Evolutionary conservation across 2,113 vertebrate genomes (phyloP).

Genomic region (Pseudonaja textilis): DNA sequence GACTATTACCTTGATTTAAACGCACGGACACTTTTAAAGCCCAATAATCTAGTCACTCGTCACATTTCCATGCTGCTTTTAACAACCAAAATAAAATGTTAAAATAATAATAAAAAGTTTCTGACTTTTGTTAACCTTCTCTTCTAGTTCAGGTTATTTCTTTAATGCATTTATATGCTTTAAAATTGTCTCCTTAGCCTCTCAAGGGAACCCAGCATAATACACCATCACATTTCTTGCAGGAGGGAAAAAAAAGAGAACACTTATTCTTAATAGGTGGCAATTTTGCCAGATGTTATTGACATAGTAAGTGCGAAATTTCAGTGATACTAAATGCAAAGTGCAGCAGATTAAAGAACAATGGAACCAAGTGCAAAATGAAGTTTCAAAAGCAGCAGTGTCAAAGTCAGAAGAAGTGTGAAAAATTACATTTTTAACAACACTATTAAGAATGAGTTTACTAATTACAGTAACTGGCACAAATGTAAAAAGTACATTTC

Average conservation of each 20-base stretch:
- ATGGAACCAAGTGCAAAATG: slow-evolving; percentile 82
- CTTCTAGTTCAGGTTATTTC: slow-evolving; percentile 79
- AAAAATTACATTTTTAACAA: slow-evolving; percentile 74
- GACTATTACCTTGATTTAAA: slow-evolving; percentile 30
- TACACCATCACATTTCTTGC: slow-evolving; percentile 83
- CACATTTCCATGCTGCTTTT: slow-evolving; percentile 27
- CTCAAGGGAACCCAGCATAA: slow-evolving; percentile 85
- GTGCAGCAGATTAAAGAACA: slow-evolving; percentile 97
- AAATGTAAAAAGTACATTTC: slow-evolving; percentile 70
- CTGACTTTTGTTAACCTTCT: slow-evolving; percentile 81
- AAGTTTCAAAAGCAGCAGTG: slow-evolving; percentile 79
- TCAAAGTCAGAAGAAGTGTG: slow-evolving; percentile 80
- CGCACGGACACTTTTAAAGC: slow-evolving; percentile 15
- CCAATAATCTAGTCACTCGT: slow-evolving; percentile 29
- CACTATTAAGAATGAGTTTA: slow-evolving; percentile 75
- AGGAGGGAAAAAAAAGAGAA: slow-evolving; percentile 82
- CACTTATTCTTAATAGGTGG: slow-evolving; percentile 97
- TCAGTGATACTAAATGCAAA: slow-evolving; percentile 92
- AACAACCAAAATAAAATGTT: slow-evolving; percentile 37
- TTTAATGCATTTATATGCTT: slow-evolving; percentile 85
- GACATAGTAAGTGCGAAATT: slow-evolving; percentile 99
- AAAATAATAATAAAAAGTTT: slow-evolving; percentile 57
- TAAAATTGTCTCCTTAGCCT: slow-evolving; percentile 84
- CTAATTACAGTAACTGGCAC: slow-evolving; percentile 76
- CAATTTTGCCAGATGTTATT: slow-evolving; percentile 99